These are phyloP conservation scores for Helicoverpa assulta DNA, from an alignment of 2,888 invertebrate genomes.

Conservation along the genomic window DNA sequence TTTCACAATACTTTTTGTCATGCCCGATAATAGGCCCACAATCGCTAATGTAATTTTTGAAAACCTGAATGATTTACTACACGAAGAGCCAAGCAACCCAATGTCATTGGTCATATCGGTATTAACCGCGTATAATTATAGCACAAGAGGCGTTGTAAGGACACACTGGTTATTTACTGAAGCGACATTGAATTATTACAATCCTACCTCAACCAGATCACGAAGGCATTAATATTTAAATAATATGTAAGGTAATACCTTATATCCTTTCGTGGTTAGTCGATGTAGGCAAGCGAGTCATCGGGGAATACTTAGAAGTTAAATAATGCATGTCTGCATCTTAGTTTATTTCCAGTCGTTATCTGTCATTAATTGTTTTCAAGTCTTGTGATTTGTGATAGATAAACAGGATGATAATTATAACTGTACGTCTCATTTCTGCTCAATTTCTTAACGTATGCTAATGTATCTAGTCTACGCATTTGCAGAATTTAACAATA, in stretches of 20 bases:
- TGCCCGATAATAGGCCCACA: slow-evolving; percentile 18
- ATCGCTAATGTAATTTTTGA: slow-evolving; percentile 33
- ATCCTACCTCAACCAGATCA: slow-evolving; percentile 54
- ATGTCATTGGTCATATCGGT: slow-evolving; percentile 40
- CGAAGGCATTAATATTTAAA: slow-evolving; percentile 53
- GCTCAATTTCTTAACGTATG: too few species aligned
- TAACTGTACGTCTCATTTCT: too few species aligned
- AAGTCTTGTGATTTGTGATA: neutral
- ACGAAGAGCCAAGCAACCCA: slow-evolving; percentile 36
- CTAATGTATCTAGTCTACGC: too few species aligned
- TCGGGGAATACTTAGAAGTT: slow-evolving; percentile 12
- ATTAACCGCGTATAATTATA: slow-evolving; percentile 50
- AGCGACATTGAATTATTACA: slow-evolving; percentile 64
- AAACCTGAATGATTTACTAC: slow-evolving; percentile 43
- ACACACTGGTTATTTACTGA: slow-evolving; percentile 55
- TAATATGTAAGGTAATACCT: slow-evolving; percentile 37
- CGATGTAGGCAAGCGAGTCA: slow-evolving; percentile 15
- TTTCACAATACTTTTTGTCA: slow-evolving; percentile 30
- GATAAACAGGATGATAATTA: too few species aligned
- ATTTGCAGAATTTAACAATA: too few species aligned
- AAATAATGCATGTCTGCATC: slow-evolving; percentile 4
- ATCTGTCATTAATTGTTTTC: slow-evolving; percentile 5
- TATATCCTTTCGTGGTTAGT: slow-evolving; percentile 36
- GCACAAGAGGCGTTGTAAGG: slow-evolving; percentile 51
- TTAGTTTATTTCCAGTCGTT: slow-evolving; percentile 23